phyloP scores from a whole-genome alignment of 2,797 vertebrate genomes.

The Gymnoscopelus microlampas region DNA sequence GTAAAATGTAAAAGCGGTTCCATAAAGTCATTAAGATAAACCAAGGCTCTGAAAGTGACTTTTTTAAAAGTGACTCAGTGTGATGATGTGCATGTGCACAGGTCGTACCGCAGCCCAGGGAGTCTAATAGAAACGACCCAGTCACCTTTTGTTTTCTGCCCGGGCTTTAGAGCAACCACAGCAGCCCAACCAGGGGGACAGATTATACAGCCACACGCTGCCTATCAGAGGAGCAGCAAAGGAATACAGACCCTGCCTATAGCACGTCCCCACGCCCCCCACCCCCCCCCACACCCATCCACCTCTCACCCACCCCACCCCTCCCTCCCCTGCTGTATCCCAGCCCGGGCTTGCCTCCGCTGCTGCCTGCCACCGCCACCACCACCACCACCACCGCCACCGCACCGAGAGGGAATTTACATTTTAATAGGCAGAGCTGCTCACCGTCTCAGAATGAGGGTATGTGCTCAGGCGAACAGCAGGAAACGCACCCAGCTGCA shows the following conservation, averaged over 20 bases:
- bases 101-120: slow-evolving; percentile 3
- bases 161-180: slow-evolving; percentile 42
- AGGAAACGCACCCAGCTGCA: slow-evolving; percentile 81
- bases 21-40: slow-evolving; percentile 16
- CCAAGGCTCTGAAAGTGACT: slow-evolving; percentile 10
- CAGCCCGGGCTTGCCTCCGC: slow-evolving; percentile 67
- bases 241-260: slow-evolving; percentile 67
- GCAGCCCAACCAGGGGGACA: slow-evolving; percentile 32
- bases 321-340: slow-evolving; percentile 62
- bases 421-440: slow-evolving; percentile 87
- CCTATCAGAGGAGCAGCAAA: slow-evolving; percentile 59
- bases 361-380: slow-evolving; percentile 37
- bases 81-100: not conserved
- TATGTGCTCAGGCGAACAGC: slow-evolving; percentile 83
- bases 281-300: slow-evolving; percentile 42
- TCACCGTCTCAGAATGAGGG: slow-evolving; percentile 79
- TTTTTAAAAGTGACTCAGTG: slow-evolving; percentile 1
- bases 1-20: not conserved
- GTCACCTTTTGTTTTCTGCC: slow-evolving; percentile 58
- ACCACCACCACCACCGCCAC: slow-evolving; percentile 34
- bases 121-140: slow-evolving; percentile 19
- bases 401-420: slow-evolving; percentile 83
- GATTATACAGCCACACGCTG: slow-evolving; percentile 64
- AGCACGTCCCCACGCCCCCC: slow-evolving; percentile 40
- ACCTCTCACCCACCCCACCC: slow-evolving; percentile 51